Base-by-base conservation (phyloP, 1,140 invertebrate genomes). In the Armadillidium nasatum region DNA sequence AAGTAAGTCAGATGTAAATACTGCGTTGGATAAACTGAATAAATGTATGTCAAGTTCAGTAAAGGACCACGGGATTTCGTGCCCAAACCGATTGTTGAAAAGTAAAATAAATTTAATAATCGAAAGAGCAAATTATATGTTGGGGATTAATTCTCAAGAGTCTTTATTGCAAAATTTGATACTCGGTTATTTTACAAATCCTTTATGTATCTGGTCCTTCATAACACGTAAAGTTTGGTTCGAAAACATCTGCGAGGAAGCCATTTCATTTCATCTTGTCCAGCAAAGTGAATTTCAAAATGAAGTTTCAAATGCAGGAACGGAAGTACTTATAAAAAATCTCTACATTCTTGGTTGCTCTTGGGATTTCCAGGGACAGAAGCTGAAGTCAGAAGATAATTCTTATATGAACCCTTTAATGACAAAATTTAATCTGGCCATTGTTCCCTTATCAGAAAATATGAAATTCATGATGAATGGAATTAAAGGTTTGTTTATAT, bases 221-320 rank as follows among this genome's bases (percentile, higher is more conserved):
- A 19, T 60, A 60, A 60, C 19, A 60, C 11, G 50, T 13, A 60
- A 60, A 60, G 50, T 60, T 19, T 60, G 50, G 50, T 60, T 60
- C 7, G 50, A 60, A 60, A 60, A 13, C 50, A 60, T 3, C 19
- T 60, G 50, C 19, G 50, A 60, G 4, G 50, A 60, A 60, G 50
- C 19, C 19, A 19, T 19, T 60, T 60, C 50, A 15, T 13, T 60
- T 19, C 11, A 13, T 60, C 50, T 60, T 15, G 11, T 60, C 11
- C 11, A 60, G 7, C 11, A 19, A 60, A 60, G 11, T 60, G 50
- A 19, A 60, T 3, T 60, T 2, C 50, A 60, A 60, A 19, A 2
- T 60, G 50, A 60, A 15, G 19, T 60, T 60, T 60, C 50, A 60
- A 60, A 60, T 60, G 50, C 11, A 15, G 50, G 50, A 60, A 60